Base-by-base conservation (phyloP, 2,797 vertebrate genomes). In the Pseudomugil tenellus region DNA sequence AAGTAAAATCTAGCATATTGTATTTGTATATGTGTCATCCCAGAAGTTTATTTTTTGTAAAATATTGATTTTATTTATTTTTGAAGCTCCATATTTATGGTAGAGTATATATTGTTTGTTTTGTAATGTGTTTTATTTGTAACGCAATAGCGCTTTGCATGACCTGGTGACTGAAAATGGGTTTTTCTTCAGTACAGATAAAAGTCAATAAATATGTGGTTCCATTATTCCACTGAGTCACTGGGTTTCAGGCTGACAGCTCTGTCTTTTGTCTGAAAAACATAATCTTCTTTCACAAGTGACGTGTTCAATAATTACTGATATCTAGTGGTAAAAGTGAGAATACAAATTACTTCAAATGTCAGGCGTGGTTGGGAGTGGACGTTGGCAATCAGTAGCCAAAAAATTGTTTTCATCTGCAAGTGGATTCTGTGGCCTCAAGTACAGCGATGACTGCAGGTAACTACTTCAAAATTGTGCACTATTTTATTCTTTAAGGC, bases 131-230 rank as follows among this genome's bases (percentile, higher is more conserved):
- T 91, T 87, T 87, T 91, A 88, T 89, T 93, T 87, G 84, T 91
- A 87, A 87, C 74, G 87, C 91, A 86, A 90, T 93, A 94, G 87
- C 81, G 91, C 93, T 95, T 94, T 95, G 96, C 96, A 97, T 98
- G 96, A 95, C 76, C 74, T 89, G 81, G 93, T 94, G 91, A 93
- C 82, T 87, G 91, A 52, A 14, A 92, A 70, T 56, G 23, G 41
- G 94, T 80, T 93, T 91, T 83, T 83, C 87, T 85, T 90, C 90
- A 94, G 92, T 93, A 93, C 86, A 93, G 91, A 92, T 93, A 67
- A 86, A 91, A 88, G 79, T 94, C 76, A 96, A 96, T 96, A 96
- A 97, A 97, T 89, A 93, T 95, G 95, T 95, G 93, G 91, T 92
- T 90, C 86, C 85, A 91, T 90, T 91, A 89, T 88, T 91, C 84